Base-by-base conservation (phyloP, 2,797 vertebrate species). In the Iguana delicatissima region DNA sequence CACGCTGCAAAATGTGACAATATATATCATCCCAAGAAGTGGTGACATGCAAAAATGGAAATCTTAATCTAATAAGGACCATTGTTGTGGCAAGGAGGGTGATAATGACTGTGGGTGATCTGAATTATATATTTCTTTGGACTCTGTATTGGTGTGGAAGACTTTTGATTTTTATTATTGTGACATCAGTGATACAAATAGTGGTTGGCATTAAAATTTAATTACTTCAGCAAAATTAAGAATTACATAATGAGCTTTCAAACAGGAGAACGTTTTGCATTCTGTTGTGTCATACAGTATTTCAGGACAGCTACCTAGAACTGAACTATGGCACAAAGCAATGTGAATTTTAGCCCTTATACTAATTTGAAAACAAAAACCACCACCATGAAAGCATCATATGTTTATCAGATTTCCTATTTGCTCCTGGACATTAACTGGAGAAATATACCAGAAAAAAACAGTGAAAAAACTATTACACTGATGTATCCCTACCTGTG, bases 401-500 rank as follows among this genome's bases (percentile, higher is more conserved):
- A 9, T 55, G 13, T n/a, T 59, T 57, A 26, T 57, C 50, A 12
- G 2, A 14, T 81, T 55, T 86, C 35, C 32, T 2, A 16, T 69
- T 2, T 67, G 46, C 38, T 7, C 29, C 29, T n/a, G 0, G 6
- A 32, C 24, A 80, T 35, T 72, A 26, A 13, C 20, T 64, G 32
- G 32, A n/a, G 57, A 52, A 73, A 38, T 4, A 13, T n/a, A 29
- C 24, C 22, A 52, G 14, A 74, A 59, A 7, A 62, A 55, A 55
- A 72, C 26, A n/a, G 4, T 16, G 18, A 59, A 72, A 84, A 88
- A 29, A 55, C 24, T 74, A n/a, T 20, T n/a, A 46, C 42, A 6
- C 32, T 85, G 79, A 64, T 88, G n/a, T 87, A 13, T 46, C 88
- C 95, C 94, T 87, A 98, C 97, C 97, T 96, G 96, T 90, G 92